These are phyloP conservation scores for Prunella strophiata DNA, from an alignment of 2,797 vertebrate genomes.

Conservation along the genomic window DNA sequence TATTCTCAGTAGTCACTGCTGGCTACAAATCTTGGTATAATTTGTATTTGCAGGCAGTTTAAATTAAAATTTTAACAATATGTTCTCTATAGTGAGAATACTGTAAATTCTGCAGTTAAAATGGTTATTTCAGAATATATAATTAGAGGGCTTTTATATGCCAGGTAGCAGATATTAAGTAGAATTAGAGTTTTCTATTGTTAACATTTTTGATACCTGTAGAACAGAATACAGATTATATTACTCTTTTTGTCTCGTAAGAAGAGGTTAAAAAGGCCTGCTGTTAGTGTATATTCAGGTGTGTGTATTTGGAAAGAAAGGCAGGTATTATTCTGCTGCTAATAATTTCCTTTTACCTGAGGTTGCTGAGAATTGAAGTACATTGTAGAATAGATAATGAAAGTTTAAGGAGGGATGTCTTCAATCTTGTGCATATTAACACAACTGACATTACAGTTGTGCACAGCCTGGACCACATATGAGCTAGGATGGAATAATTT, in stretches of 20 bases:
- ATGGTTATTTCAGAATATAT: not conserved
- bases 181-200: not conserved
- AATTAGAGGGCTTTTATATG: not conserved
- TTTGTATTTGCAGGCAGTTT: not conserved
- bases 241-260: not conserved
- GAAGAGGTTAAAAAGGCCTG: not conserved
- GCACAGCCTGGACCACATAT: accelerated
- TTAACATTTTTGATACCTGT: not conserved
- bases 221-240: not conserved
- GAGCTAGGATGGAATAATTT: not conserved
- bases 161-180: not conserved
- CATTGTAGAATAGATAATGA: not conserved
- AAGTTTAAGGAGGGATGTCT: not conserved
- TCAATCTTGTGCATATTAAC: not conserved
- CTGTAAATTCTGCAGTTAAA: not conserved
- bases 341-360: not conserved
- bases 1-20: not conserved
- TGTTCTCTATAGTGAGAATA: not conserved
- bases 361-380: not conserved
- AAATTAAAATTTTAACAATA: not conserved
- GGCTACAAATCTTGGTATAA: not conserved
- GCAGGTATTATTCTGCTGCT: not conserved
- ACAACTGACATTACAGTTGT: not conserved
- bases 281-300: not conserved
- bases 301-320: not conserved